phyloP scores from a whole-genome alignment of 2,888 invertebrate genomes.

The Hypercompe scribonia region DNA sequence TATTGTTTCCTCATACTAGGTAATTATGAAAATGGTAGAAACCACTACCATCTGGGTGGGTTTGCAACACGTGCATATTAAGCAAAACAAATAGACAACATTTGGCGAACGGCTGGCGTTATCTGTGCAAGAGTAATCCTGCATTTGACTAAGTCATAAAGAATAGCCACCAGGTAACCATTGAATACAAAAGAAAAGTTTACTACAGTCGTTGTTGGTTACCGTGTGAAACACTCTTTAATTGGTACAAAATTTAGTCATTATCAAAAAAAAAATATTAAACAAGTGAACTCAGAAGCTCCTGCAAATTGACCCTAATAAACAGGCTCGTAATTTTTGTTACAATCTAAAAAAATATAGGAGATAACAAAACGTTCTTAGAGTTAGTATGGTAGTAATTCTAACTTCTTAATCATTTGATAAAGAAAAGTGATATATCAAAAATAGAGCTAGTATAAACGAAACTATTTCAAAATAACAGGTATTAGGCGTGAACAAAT shows the following conservation, averaged over 20 bases:
- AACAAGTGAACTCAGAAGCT: neutral
- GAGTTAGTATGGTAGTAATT: constrained; percentile 26
- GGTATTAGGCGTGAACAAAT: constrained; percentile 62
- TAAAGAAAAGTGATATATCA: constrained; percentile 37
- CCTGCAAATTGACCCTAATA: neutral
- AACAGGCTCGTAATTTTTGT: constrained; percentile 19
- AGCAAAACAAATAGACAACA: constrained; percentile 12
- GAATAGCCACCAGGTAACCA: neutral
- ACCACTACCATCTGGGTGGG: constrained; percentile 45
- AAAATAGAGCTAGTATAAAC: constrained; percentile 50
- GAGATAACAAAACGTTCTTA: constrained; percentile 16
- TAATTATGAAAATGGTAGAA: constrained; percentile 49
- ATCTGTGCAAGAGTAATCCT: neutral
- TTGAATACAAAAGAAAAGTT: neutral
- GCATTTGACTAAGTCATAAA: neutral
- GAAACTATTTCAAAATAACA: constrained; percentile 61
- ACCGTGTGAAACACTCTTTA: neutral
- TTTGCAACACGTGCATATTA: constrained; percentile 25
- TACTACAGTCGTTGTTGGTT: neutral
- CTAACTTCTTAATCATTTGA: constrained; percentile 29
- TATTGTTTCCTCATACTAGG: constrained; percentile 59
- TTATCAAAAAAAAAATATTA: neutral
- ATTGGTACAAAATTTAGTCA: neutral
- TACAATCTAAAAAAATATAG: constrained; percentile 6
- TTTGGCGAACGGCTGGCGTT: constrained; percentile 14